These are phyloP conservation scores for Palythoa grandis DNA, from an alignment of 92 coral and sea anemone genomes.

Conservation along the genomic window DNA sequence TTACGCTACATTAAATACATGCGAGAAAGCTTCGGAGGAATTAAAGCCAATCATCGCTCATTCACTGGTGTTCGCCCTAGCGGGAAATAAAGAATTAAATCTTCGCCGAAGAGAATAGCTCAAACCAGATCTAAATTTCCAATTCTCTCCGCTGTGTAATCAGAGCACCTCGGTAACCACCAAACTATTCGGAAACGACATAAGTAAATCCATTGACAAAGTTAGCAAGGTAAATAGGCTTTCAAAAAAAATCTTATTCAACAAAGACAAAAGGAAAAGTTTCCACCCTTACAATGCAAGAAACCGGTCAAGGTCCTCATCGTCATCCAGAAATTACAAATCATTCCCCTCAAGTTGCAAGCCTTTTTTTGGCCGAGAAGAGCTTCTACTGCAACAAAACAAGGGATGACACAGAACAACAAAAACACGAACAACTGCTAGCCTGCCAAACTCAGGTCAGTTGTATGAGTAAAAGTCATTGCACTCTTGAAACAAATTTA, in stretches of 20 bases:
- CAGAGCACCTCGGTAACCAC: slow-evolving; percentile 14
- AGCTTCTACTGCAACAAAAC: slow-evolving; percentile 2
- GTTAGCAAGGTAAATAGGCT: no score
- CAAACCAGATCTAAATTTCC: neutral
- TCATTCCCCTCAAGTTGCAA: neutral
- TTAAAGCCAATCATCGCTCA: no score
- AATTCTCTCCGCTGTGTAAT: neutral
- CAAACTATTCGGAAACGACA: slow-evolving; percentile 35
- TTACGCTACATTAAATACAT: no score
- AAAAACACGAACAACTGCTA: slow-evolving; percentile 25
- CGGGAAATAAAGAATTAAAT: no score
- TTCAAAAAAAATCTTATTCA: no score
- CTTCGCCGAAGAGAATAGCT: no score
- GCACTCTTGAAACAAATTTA: slow-evolving; percentile 25
- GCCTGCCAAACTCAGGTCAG: neutral
- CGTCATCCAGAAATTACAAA: neutral
- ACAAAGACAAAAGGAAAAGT: neutral
- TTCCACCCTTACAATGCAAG: slow-evolving; percentile 47
- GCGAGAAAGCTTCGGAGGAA: no score
- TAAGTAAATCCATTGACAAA: no score
- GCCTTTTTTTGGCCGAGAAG: neutral
- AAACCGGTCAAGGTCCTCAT: slow-evolving; percentile 13
- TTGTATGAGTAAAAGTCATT: slow-evolving; percentile 32
- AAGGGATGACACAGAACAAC: neutral
- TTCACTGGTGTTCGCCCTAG: no score